Evolutionary conservation across 2,797 vertebrate genomes (phyloP).

Genomic region (Acanthurus leucopareius): DNA sequence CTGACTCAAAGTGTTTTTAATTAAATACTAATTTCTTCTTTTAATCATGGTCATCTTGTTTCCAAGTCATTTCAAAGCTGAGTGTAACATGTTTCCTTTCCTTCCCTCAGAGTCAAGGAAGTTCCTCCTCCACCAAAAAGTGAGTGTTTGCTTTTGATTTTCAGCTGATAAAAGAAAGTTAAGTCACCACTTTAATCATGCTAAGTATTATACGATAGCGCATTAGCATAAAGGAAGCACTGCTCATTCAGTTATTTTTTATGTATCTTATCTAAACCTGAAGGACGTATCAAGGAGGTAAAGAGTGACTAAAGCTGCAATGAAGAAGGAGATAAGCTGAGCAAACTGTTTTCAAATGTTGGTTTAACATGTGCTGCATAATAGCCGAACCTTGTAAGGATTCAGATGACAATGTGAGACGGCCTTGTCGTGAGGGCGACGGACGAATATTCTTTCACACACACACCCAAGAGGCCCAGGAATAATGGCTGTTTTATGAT

Average conservation of each 20-base stretch:
- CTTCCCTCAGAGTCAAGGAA: constrained; percentile 81
- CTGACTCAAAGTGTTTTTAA: no score
- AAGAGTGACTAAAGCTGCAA: constrained; percentile 9
- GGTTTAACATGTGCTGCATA: not conserved
- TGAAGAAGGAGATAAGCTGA: constrained; percentile 7
- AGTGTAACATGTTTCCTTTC: constrained; percentile 45
- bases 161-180: not conserved
- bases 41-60: not conserved
- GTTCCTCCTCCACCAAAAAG: constrained; percentile 84
- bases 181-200: not conserved
- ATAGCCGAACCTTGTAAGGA: not conserved
- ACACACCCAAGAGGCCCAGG: constrained; percentile 24
- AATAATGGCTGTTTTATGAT: constrained; percentile 49
- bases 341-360: constrained; percentile 11
- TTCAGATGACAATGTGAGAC: constrained; percentile 5
- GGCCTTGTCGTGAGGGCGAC: not conserved
- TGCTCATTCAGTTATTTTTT: not conserved
- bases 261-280: constrained; percentile 10
- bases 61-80: not conserved
- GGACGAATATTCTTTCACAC: constrained; percentile 8
- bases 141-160: constrained; percentile 69
- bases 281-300: not conserved
- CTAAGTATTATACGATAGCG: not conserved
- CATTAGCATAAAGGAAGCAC: not conserved
- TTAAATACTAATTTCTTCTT: not conserved